Evolutionary conservation across 1,140 invertebrate species (phyloP).

Genomic region (Calephelis virginiensis): DNA sequence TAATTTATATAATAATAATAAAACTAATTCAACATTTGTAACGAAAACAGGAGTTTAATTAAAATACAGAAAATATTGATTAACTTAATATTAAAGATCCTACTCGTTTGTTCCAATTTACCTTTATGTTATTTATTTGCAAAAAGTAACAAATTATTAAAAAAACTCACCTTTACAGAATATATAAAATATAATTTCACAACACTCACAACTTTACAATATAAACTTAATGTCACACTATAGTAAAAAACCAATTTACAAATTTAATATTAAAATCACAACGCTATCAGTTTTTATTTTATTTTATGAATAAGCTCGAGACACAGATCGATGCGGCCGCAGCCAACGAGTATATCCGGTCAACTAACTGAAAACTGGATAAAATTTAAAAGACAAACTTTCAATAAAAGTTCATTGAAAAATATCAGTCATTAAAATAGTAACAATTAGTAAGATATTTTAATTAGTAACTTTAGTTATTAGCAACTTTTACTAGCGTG

Average conservation of each 20-base stretch:
- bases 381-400: not conserved
- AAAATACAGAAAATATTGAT: not conserved
- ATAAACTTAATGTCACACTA: not conserved
- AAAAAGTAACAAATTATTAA: not conserved
- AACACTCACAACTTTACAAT: conserved; percentile 1
- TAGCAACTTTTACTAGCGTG: no score
- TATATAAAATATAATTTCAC: not conserved
- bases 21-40: no score
- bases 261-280: not conserved
- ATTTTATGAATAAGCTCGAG: conserved; percentile 11
- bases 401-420: not conserved
- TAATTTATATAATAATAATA: no score
- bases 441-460: not conserved
- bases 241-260: not conserved
- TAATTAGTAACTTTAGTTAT: no score
- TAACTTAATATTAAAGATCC: not conserved
- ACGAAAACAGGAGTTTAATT: no score
- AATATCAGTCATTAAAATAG: not conserved
- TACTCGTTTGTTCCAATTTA: not conserved
- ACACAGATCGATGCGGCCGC: conserved; percentile 18
- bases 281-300: not conserved
- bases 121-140: no score
- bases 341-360: conserved; percentile 23
- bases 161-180: not conserved
- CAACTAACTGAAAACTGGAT: conserved; percentile 26